A percentile compares a stretch with the other conserved stretches of the same genome.
These are phyloP conservation scores for Menidia menidia DNA, from an alignment of 2,797 vertebrate genomes.

Conservation along the genomic window DNA sequence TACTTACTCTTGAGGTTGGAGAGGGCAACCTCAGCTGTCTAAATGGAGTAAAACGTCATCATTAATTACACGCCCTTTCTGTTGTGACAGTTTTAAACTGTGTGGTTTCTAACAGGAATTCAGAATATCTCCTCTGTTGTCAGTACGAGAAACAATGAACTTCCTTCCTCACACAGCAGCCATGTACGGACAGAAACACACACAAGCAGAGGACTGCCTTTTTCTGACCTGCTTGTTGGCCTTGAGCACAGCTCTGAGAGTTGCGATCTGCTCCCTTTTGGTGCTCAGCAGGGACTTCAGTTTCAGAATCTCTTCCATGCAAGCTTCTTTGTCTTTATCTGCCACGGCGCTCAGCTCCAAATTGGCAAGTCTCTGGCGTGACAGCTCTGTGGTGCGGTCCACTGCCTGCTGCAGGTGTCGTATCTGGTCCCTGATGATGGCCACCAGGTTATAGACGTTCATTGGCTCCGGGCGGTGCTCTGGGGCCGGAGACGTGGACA, in stretches of 20 bases:
- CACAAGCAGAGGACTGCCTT: not conserved
- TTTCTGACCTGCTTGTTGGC: conserved; percentile 95
- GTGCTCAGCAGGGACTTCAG: conserved; percentile 97
- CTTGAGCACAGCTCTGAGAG: conserved; percentile 94
- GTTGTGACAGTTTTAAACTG: not conserved
- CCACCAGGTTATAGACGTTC: conserved; percentile 96
- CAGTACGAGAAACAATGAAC: conserved; percentile 35
- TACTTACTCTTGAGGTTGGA: conserved; percentile 99
- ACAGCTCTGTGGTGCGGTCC: conserved; percentile 93
- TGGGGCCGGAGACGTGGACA: conserved; percentile 71
- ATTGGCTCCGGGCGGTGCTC: conserved; percentile 92
- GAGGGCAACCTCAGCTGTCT: conserved; percentile 97
- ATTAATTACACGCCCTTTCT: conserved; percentile 13
- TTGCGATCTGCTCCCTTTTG: conserved; percentile 98
- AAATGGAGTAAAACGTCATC: conserved; percentile 5
- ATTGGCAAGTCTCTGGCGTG: conserved; percentile 90
- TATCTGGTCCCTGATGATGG: conserved; percentile 97
- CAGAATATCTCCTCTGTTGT: not conserved
- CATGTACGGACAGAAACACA: not conserved
- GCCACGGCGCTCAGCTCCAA: conserved; percentile 90
- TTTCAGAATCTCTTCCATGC: conserved; percentile 97
- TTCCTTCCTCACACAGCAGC: conserved; percentile 41
- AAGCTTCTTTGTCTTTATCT: conserved; percentile 94
- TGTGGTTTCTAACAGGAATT: conserved; percentile 10
- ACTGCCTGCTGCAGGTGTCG: conserved; percentile 94